A percentile compares a stretch with the other conserved stretches of the same genome.
Evolutionary conservation across 2,888 invertebrate species (phyloP).

Genomic region (Cephus pygmeus): DNA sequence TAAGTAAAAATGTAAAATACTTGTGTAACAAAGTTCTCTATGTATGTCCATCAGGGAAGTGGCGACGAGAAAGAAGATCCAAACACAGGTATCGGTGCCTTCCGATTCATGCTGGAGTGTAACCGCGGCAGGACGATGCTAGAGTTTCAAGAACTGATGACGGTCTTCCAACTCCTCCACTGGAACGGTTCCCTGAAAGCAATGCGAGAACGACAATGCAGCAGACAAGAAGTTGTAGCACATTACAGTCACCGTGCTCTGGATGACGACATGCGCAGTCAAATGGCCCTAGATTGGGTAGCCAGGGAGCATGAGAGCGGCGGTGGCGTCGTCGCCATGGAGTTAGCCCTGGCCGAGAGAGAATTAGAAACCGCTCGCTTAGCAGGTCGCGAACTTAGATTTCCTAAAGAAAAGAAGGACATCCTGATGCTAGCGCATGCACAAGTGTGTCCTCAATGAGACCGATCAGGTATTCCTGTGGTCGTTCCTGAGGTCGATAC

Average conservation of each 20-base stretch:
- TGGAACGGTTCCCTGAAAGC: slow-evolving; percentile 97
- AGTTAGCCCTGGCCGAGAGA: slow-evolving; percentile 85
- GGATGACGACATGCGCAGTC: slow-evolving; percentile 95
- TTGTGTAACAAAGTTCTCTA: not conserved
- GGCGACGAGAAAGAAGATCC: slow-evolving; percentile 64
- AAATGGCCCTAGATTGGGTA: slow-evolving; percentile 97
- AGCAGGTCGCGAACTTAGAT: slow-evolving; percentile 90
- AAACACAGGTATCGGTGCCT: slow-evolving; percentile 83
- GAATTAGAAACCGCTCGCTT: slow-evolving; percentile 88
- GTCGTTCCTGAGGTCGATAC: slow-evolving; percentile 8
- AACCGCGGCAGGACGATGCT: slow-evolving; percentile 87
- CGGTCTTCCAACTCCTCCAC: slow-evolving; percentile 94
- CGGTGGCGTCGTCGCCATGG: slow-evolving; percentile 80
- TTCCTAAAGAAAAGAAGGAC: slow-evolving; percentile 96
- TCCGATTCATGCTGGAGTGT: slow-evolving; percentile 75
- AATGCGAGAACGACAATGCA: slow-evolving; percentile 95
- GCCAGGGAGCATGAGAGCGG: slow-evolving; percentile 81
- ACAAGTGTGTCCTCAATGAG: slow-evolving; percentile 72
- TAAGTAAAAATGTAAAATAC: not conserved
- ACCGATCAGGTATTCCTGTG: not conserved
- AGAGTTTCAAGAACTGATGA: slow-evolving; percentile 97
- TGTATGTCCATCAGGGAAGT: slow-evolving; percentile 69
- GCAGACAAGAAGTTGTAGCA: slow-evolving; percentile 91
- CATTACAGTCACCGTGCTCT: slow-evolving; percentile 93
- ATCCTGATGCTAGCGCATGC: slow-evolving; percentile 90